A percentile compares a stretch with the other conserved stretches of the same genome.
Evolutionary conservation across 2,888 invertebrate species (phyloP).

Genomic region (Sinelater perroti): DNA sequence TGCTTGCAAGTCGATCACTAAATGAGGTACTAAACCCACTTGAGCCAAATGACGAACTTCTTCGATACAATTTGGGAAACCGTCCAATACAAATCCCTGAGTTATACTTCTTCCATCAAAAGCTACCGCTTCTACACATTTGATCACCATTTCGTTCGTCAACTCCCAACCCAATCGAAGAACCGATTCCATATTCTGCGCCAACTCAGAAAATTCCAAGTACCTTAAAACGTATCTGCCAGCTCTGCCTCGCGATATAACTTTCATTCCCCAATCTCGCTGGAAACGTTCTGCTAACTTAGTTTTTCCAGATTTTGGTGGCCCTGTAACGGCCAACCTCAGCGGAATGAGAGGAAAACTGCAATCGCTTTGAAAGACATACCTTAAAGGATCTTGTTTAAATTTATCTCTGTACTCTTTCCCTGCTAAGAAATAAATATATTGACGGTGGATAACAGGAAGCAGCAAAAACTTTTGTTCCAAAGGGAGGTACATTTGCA

Average conservation of each 20-base stretch:
- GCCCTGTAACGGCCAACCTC: slow-evolving; percentile 67
- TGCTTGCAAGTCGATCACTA: slow-evolving; percentile 65
- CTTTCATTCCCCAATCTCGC: slow-evolving; percentile 64
- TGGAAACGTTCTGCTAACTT: slow-evolving; percentile 65
- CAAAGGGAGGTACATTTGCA: slow-evolving; percentile 63
- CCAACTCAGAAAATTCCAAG: slow-evolving; percentile 65
- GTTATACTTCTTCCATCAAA: slow-evolving; percentile 63
- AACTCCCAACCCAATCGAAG: slow-evolving; percentile 61
- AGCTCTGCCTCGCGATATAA: slow-evolving; percentile 66
- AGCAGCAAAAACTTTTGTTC: slow-evolving; percentile 61
- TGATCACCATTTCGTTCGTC: slow-evolving; percentile 61
- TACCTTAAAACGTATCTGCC: slow-evolving; percentile 63
- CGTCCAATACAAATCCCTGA: slow-evolving; percentile 71
- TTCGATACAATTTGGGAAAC: slow-evolving; percentile 65
- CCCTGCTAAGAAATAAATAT: slow-evolving; percentile 68
- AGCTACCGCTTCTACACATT: slow-evolving; percentile 64
- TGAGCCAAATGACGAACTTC: slow-evolving; percentile 64
- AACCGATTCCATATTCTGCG: slow-evolving; percentile 57
- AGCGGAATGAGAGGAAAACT: slow-evolving; percentile 64
- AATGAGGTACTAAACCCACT: slow-evolving; percentile 66
- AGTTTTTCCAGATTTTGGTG: slow-evolving; percentile 71
- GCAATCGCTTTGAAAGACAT: slow-evolving; percentile 60
- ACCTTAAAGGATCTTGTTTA: slow-evolving; percentile 66
- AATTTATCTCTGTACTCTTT: slow-evolving; percentile 63
- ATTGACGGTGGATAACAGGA: slow-evolving; percentile 67